Evolutionary conservation across 2,888 invertebrate species (phyloP), one percentile per base, ranked within the genome.

Genomic region (Lasioglossum marginatum): DNA sequence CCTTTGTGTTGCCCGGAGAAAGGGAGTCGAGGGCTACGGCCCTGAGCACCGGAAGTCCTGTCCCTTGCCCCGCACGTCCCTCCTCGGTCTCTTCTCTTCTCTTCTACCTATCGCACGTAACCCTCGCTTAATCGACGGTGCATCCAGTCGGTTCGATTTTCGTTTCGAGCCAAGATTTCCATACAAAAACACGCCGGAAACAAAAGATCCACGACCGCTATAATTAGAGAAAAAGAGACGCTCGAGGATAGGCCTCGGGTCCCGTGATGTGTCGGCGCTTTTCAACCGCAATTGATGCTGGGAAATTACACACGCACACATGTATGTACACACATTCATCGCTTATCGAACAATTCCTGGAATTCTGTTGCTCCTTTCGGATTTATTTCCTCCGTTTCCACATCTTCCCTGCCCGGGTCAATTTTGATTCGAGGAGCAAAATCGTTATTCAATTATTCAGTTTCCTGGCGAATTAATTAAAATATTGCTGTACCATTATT

Each of bases 41-140:
- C 91, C 91, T 91, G 91, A 73, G 60, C 86, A 83, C 91, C 91
- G 91, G 91, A 91, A 91, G 86, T 87, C 82, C 83, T 76, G 80
- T 81, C 77, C 85, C 52, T 16, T 78, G 34, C 40, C 4, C 79
- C 19, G 12, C 78, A 6, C 57, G 71, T 71, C 45, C 5, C 79
- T 27, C n/a, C 66, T 19, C 57, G n/a, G 52, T 52, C 52, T 23
- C 52, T 52, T 63, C 75, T 43, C 72, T 27, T 52, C 45, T 37
- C 19, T n/a, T 8, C 75, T 27, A 75, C 43, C 85, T 85, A 84
- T 75, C 74, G 74, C 48, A 76, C 71, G 78, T 71, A 81, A 77
- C 74, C 85, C 71, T 72, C 52, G 40, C 63, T 66, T 52, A 73
- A 85, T 85, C 75, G 75, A 71, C 84, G 14, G 27, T 60, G 75